Conservation (phyloP, 2,888 invertebrate species). For the Steinernema hermaphroditum region DNA sequence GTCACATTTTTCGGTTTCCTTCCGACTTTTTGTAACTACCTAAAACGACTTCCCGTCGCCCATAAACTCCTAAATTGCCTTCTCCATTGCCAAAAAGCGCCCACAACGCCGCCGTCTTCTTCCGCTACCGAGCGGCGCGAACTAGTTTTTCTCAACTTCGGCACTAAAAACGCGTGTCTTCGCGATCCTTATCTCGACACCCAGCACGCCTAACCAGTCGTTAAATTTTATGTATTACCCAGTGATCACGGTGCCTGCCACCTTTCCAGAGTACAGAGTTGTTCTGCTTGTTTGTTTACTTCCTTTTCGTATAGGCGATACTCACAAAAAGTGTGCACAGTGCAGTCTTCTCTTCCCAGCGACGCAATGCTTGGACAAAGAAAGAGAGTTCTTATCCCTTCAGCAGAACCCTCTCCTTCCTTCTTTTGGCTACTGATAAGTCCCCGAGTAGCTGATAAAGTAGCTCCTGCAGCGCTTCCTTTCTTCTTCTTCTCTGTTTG, state of each 20-base stretch:
- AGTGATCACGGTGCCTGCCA: neutral
- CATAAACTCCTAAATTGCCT: slow-evolving; percentile 5
- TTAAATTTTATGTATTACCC: slow-evolving; percentile 17
- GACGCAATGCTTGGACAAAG: no score
- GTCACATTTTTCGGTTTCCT: neutral
- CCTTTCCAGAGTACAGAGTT: neutral
- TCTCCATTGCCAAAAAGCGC: neutral
- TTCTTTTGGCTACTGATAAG: neutral
- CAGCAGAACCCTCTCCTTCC: no score
- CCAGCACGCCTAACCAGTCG: neutral
- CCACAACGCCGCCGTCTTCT: neutral
- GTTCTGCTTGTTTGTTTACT: neutral
- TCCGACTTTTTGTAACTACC: neutral
- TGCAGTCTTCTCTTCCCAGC: no score
- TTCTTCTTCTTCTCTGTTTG: no score
- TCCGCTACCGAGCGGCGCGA: neutral
- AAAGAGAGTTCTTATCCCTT: no score
- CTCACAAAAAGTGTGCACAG: no score
- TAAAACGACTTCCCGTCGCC: neutral
- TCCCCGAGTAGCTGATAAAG: no score
- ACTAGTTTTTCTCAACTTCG: slow-evolving; percentile 21
- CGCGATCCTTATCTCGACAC: neutral
- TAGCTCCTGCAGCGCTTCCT: neutral
- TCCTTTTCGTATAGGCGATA: neutral
- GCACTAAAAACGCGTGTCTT: neutral